These are phyloP conservation scores for Pelobates cultripes DNA, from an alignment of 2,797 vertebrate species.

Conservation along the genomic window DNA sequence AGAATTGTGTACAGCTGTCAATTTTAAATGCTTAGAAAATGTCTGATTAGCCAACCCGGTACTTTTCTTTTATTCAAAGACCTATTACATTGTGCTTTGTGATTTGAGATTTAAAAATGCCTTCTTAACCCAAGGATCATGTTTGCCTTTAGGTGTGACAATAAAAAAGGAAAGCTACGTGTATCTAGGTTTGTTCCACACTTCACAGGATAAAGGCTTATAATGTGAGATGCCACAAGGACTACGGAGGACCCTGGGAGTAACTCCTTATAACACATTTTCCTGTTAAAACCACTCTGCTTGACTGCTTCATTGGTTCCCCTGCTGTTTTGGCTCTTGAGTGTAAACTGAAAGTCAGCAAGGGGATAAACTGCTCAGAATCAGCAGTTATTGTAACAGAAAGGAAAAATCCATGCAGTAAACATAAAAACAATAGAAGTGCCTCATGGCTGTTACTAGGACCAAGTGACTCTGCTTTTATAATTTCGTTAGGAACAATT, in stretches of 20 bases:
- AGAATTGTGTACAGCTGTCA: no score
- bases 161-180: constrained; percentile 16
- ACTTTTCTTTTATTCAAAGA: neutral
- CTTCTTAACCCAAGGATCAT: constrained; percentile 8
- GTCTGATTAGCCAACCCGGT: neutral
- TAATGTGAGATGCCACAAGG: constrained; percentile 59
- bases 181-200: constrained; percentile 39
- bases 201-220: constrained; percentile 54
- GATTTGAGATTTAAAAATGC: neutral
- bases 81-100: constrained; percentile 24
- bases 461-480: constrained; percentile 17
- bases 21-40: neutral
- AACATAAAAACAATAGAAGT: constrained; percentile 58
- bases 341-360: constrained; percentile 59
- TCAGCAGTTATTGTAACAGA: constrained; percentile 64
- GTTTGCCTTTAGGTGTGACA: constrained; percentile 35
- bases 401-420: constrained; percentile 59
- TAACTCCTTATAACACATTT: constrained; percentile 66
- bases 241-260: constrained; percentile 63
- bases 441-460: constrained; percentile 30
- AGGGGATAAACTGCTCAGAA: constrained; percentile 58
- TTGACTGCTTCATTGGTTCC: constrained; percentile 69
- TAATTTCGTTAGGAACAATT: neutral
- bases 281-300: constrained; percentile 67
- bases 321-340: constrained; percentile 63